Evolutionary conservation across 2,113 vertebrate species (phyloP).

Genomic region (Oryzias curvinotus): DNA sequence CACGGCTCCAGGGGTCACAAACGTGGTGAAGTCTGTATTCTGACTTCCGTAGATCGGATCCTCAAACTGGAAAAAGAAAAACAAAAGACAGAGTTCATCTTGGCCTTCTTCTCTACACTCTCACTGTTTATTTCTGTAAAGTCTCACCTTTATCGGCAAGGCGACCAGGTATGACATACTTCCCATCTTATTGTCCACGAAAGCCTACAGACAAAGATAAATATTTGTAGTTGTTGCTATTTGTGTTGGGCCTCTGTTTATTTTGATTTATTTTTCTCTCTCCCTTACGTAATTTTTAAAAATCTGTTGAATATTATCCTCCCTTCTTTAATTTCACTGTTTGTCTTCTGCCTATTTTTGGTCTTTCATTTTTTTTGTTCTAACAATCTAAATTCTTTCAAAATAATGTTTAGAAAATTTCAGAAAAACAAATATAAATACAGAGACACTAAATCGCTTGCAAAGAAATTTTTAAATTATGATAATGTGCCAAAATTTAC

Average conservation of each 20-base stretch:
- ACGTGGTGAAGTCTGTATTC: constrained; percentile 78
- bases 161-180: constrained; percentile 65
- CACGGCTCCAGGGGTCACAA: constrained; percentile 79
- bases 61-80: constrained; percentile 66
- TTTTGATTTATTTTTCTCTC: background rate
- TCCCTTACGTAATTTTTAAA: background rate
- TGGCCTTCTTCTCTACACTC: background rate
- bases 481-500: too few species aligned
- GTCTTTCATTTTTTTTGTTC: too few species aligned
- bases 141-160: constrained; percentile 73
- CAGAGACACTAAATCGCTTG: too few species aligned
- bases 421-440: too few species aligned
- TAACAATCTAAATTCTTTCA: too few species aligned
- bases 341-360: too few species aligned
- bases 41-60: constrained; percentile 77
- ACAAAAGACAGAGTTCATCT: background rate
- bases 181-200: constrained; percentile 69
- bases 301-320: too few species aligned
- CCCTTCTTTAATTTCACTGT: too few species aligned
- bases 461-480: too few species aligned
- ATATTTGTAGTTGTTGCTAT: fast-evolving
- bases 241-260: background rate
- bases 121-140: background rate
- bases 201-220: constrained; percentile 48
- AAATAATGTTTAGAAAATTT: too few species aligned